Base-by-base conservation (phyloP, 37 sponge, comb jelly and placozoan genomes). In the Axinella damicornis region DNA sequence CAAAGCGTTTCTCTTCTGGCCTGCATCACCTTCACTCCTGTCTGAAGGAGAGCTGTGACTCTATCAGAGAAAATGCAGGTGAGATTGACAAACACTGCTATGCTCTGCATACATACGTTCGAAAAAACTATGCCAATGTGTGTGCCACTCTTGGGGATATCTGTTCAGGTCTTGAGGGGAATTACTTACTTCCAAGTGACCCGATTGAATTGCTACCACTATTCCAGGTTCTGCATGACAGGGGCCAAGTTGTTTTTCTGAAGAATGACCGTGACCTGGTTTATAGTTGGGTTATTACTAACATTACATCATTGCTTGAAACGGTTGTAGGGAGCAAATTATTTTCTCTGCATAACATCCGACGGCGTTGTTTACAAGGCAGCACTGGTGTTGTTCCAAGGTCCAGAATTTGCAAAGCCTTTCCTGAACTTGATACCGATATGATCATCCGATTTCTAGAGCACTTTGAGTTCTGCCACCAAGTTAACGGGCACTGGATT, bases 381-480 rank as follows among this genome's bases (percentile, higher is more conserved):
- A 25, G 66, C 60, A 63, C 57, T 13, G 79, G 79, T 12, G 35
- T 78, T 25, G 66, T 78, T 11, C 20, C 79, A 24, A 63, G 21
- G 39, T 64, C 79, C 2, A n/a, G 28, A 17, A 38, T 78, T 4
- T 4, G 36, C 5, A 35, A 37, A 22, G 61, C 62, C 22, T 64
- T 78, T 21, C 65, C 32, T 21, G 79, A 78, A 20, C 33, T 67
- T 30, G 28, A 78, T 4, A 64, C 67, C 0, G 36, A 63, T 4
- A 28, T 78, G 38, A 38, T 78, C 25, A 33, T 63, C 20, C 34
- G 34, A 31, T 78, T 56, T 40, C 60, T 78, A 39, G 37, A 64
- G 35, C 27, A 63, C 5, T 63, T 78, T 19, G 79, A 78, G 66
- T 78, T 78, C 34, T 78, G 79, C 39, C 62, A 78, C 2, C 65